Evolutionary conservation across 2,797 vertebrate genomes (phyloP), one percentile per base, ranked within the genome.

Genomic region (Paratrypauchen microcephalus): DNA sequence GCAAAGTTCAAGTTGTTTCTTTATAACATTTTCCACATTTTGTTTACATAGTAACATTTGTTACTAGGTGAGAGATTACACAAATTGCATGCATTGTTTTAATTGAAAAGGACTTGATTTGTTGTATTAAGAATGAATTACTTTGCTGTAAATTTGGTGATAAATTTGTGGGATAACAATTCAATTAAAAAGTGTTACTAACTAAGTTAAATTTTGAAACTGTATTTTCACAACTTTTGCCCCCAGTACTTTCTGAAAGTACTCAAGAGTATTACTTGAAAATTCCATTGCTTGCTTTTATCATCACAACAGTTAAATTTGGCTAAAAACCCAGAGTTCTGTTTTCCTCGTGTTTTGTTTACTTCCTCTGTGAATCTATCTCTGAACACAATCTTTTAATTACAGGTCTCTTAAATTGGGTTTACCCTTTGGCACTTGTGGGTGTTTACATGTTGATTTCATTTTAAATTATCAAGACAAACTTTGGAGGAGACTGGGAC

Each of bases 371-470:
- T 77, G 54, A 59, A 23, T 66, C 84, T 80, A 72, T 52, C 79
- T 70, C 60, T 74, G 81, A 78, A 72, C 47, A 21, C 39, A 66
- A 66, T 71, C 23, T 75, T 83, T 71, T 78, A 81, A 79, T 81
- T 74, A 83, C 76, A 64, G 75, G 65, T 66, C 73, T 73, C 39
- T 23, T 39, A 74, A 72, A 78, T 70, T 68, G 56, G 9, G 60
- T 48, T 83, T 70, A 83, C 74, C 74, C 71, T 72, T 55, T 75
- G 73, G 67, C 74, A 73, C 77, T 66, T 72, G 75, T 78, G 82
- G 80, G 62, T 80, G 83, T 80, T 82, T 78, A 60, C 66, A 39
- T 82, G 77, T 69, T 80, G 68, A 61, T 83, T 75, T 75, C 62
- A 57, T 74, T 45, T 68, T 19, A 76, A 59, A 28, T 72, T 75